Conservation (phyloP, 2,888 invertebrate species). For the Digitonthophagus gazella region DNA sequence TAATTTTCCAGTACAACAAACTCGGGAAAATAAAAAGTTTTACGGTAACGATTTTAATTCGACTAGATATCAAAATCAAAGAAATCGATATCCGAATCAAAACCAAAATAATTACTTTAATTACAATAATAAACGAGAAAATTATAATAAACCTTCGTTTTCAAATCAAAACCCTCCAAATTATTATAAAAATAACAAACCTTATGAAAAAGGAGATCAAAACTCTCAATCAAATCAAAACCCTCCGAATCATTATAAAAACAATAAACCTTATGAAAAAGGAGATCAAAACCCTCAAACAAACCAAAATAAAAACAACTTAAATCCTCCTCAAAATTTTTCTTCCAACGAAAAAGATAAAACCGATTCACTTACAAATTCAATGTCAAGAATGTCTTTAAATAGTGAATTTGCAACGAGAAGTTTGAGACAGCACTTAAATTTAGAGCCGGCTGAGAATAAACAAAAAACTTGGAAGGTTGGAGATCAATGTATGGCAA, state of each 20-base stretch:
- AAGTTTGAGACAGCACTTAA: constrained; percentile 46
- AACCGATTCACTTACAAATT: neutral
- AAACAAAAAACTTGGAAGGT: constrained; percentile 59
- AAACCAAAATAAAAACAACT: neutral
- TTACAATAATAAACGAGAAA: constrained; percentile 14
- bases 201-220: neutral
- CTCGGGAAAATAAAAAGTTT: neutral
- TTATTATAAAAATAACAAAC: constrained; percentile 2
- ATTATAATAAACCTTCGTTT: constrained; percentile 1
- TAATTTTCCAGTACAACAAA: neutral
- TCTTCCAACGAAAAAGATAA: neutral
- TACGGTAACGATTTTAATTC: constrained; percentile 10
- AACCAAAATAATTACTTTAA: constrained; percentile 10
- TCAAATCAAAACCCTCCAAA: neutral
- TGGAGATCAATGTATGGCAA: constrained; percentile 83
- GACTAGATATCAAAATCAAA: constrained; percentile 11
- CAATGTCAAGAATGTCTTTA: constrained; percentile 25
- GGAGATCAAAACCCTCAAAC: neutral
- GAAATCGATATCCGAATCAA: constrained; percentile 19
- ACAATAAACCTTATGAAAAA: constrained; percentile 10
- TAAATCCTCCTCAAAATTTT: neutral
- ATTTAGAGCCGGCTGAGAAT: constrained; percentile 35
- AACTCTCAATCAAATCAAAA: constrained; percentile 8
- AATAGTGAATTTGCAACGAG: constrained; percentile 47
- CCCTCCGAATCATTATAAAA: neutral